phyloP scores from a whole-genome alignment of 2,888 invertebrate genomes.

The Pterostichus madidus region DNA sequence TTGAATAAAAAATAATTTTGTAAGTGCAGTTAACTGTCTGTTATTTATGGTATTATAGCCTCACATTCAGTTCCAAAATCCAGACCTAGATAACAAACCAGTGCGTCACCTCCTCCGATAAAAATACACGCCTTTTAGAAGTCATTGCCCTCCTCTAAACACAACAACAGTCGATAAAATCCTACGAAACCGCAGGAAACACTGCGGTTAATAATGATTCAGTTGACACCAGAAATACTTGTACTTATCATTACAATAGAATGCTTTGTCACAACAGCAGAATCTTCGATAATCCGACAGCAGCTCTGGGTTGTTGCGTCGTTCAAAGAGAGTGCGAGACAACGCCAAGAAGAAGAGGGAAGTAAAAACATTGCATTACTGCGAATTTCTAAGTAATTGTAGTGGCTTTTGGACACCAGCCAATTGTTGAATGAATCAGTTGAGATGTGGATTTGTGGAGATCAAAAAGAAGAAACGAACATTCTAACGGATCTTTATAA shows the following conservation, averaged over 20 bases:
- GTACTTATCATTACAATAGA: conserved; percentile 57
- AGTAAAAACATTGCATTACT: conserved; percentile 31
- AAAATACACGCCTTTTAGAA: not conserved
- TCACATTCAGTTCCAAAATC: not conserved
- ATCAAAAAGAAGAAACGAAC: too few species aligned
- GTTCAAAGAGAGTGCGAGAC: not conserved
- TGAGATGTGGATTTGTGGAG: not conserved
- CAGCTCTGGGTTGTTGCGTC: not conserved
- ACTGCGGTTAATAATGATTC: conserved; percentile 39
- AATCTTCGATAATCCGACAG: conserved; percentile 45
- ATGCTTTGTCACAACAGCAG: conserved; percentile 46
- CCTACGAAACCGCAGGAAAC: conserved; percentile 38
- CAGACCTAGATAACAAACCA: conserved; percentile 3
- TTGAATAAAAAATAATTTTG: not conserved
- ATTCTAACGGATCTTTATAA: not conserved
- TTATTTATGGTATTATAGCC: not conserved
- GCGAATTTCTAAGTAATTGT: conserved; percentile 20
- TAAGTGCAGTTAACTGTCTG: not conserved
- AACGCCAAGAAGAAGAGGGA: not conserved
- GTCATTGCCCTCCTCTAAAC: conserved; percentile 11
- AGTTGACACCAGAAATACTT: conserved; percentile 55
- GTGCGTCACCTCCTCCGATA: not conserved
- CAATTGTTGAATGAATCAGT: conserved; percentile 13
- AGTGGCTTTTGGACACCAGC: conserved; percentile 4
- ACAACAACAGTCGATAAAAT: conserved; percentile 34